Conservation (phyloP, 2,113 vertebrate genomes). For the Conger conger region DNA sequence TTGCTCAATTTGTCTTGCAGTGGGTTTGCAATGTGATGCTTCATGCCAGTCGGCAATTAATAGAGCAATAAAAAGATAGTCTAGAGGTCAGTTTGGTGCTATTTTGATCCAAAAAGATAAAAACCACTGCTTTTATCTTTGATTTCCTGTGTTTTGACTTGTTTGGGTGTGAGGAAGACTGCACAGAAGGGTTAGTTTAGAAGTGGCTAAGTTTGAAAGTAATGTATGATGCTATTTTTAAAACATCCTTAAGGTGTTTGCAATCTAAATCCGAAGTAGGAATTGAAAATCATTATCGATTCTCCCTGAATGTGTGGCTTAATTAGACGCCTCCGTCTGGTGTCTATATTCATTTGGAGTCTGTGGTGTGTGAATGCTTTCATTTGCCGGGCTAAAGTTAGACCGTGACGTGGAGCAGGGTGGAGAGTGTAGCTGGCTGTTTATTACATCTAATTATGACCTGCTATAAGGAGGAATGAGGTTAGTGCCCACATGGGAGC, state of each 20-base stretch:
- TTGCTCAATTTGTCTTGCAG: too few relatives aligned
- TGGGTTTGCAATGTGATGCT: too few relatives aligned
- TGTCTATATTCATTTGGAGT: not conserved
- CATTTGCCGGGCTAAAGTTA: conserved; percentile 1
- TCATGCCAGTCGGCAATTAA: not conserved
- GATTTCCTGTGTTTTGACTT: not conserved
- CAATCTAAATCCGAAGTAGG: too few relatives aligned
- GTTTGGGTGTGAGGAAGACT: not conserved
- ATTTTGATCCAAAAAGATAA: not conserved
- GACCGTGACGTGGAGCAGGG: not conserved
- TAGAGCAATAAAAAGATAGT: not conserved
- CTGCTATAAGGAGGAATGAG: not conserved
- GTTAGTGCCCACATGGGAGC: conserved; percentile 5
- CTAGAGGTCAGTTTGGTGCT: not conserved
- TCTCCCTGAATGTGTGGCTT: not conserved
- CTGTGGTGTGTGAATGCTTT: conserved; percentile 8
- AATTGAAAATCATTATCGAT: not conserved
- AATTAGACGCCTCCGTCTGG: not conserved
- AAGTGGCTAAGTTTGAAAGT: not conserved
- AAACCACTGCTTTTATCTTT: not conserved
- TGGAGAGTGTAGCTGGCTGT: not conserved
- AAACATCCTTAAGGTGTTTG: not conserved
- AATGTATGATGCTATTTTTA: not conserved
- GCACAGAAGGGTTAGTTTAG: not conserved
- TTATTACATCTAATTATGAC: conserved; percentile 7